Base-by-base conservation (phyloP, 2,888 invertebrate species). In the Coremacera marginata region DNA sequence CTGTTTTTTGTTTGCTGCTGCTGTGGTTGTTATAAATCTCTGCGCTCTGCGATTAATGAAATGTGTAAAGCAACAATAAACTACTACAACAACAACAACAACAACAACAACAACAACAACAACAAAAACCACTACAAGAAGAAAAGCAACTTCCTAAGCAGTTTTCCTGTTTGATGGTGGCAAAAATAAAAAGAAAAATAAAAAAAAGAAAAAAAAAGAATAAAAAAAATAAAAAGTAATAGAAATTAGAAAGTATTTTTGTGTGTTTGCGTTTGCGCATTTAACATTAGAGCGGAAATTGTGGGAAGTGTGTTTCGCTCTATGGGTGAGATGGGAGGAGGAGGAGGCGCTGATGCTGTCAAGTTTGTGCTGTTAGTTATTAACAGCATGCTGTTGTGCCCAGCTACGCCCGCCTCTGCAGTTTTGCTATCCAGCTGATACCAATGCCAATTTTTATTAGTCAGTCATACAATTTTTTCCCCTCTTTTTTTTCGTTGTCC, bases 201-300 rank as follows among this genome's bases (percentile, higher is more conserved):
- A n/a, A n/a, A n/a, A n/a, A 65, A 2, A 19, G 19, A 19, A 49
- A 34, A 19, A 19, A 34, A 60, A 44, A 72, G n/a, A n/a, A 65
- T 5, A 19, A 31, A 19, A 49, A 34, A 19, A 19, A 34, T 37
- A 44, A 72, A 63, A 63, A 73, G 34, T 65, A 49, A 34, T 57
- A 19, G 51, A 73, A 73, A 63, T 73, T 73, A 62, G 62, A 72
- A 62, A 72, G 60, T 72, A 62, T 19, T 73, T 34, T 65, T 51
- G n/a, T 44, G 68, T 27, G 3, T 44, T 25, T 9, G 52, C 14
- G 52, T 31, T 25, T 11, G 9, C 70, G 70, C 52, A 14, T 49
- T 73, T 65, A 34, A 34, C 73, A 31, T 31, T 51, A 52, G 51
- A 73, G 63, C 63, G 73, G 73, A 73, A 63, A 73, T 63, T 27